A percentile compares a stretch with the other conserved stretches of the same genome.
Conservation (phyloP, 2,888 invertebrate species). For the Criorhina ranunculi region DNA sequence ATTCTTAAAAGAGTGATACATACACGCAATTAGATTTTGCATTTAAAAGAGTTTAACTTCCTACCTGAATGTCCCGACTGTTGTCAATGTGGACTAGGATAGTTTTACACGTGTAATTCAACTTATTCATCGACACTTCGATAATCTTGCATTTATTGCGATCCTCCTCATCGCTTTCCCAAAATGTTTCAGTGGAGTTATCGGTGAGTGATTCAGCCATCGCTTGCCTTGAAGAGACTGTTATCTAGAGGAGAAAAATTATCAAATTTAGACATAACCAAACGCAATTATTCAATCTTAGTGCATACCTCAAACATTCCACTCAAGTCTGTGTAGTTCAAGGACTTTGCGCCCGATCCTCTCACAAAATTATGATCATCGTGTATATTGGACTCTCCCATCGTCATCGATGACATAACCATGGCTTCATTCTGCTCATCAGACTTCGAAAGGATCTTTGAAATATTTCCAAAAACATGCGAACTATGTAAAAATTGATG, state of each 20-base stretch:
- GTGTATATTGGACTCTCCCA: slow-evolving; percentile 79
- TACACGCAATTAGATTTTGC: neutral
- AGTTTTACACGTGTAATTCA: slow-evolving; percentile 84
- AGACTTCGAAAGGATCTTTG: slow-evolving; percentile 96
- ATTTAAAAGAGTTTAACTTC: slow-evolving; percentile 77
- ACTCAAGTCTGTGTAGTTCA: slow-evolving; percentile 82
- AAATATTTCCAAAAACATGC: slow-evolving; percentile 97
- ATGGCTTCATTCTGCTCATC: slow-evolving; percentile 89
- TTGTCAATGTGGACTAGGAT: slow-evolving; percentile 97
- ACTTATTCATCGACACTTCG: slow-evolving; percentile 87
- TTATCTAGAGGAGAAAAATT: slow-evolving; percentile 85
- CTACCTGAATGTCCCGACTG: slow-evolving; percentile 94
- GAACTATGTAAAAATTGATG: slow-evolving; percentile 95
- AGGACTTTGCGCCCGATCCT: slow-evolving; percentile 80
- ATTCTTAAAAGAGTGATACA: slow-evolving; percentile 87
- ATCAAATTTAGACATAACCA: neutral
- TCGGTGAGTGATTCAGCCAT: slow-evolving; percentile 97
- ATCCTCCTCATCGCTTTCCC: slow-evolving; percentile 99
- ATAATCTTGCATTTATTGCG: slow-evolving; percentile 95
- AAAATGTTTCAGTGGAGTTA: slow-evolving; percentile 98
- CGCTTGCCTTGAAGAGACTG: slow-evolving; percentile 96
- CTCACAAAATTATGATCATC: slow-evolving; percentile 81
- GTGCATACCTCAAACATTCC: slow-evolving; percentile 83
- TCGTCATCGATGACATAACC: slow-evolving; percentile 81
- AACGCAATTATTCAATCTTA: neutral